These are phyloP conservation scores for Drosophila fuyamai DNA, from an alignment of 1,140 invertebrate species.

Conservation along the genomic window DNA sequence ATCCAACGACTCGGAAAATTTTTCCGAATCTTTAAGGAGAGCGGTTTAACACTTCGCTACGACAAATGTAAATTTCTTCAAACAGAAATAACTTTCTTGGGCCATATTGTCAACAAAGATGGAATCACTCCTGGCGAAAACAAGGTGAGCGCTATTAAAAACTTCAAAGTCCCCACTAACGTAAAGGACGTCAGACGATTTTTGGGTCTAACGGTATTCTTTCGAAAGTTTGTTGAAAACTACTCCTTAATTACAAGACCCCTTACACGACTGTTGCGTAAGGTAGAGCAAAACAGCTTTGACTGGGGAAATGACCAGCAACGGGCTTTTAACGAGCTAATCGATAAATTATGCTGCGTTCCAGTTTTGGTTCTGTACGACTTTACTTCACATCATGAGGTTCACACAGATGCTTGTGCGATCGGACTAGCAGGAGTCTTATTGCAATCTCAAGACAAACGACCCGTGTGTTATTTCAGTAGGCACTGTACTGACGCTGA, in stretches of 20 bases:
- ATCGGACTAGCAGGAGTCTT: too few relatives aligned
- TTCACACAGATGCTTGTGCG: background rate
- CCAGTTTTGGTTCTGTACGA: background rate
- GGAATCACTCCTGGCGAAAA: too few relatives aligned
- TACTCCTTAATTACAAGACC: background rate
- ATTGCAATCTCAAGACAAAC: constrained; percentile 1
- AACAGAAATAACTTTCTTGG: too few relatives aligned
- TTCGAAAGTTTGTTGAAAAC: background rate
- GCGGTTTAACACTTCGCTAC: too few relatives aligned
- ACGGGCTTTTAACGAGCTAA: background rate
- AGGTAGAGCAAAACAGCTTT: background rate
- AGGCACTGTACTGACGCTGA: background rate
- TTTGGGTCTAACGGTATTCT: background rate
- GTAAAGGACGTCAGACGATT: background rate
- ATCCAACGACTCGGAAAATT: too few relatives aligned
- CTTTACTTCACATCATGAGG: background rate
- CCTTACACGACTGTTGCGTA: background rate
- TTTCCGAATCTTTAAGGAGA: too few relatives aligned
- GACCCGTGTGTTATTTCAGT: background rate
- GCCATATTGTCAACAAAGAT: too few relatives aligned
- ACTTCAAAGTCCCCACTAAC: background rate
- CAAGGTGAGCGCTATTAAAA: background rate
- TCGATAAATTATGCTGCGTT: background rate
- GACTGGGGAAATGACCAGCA: background rate
- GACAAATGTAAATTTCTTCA: too few relatives aligned